Conservation (phyloP, 2,888 invertebrate species). For the Spodoptera exigua region DNA sequence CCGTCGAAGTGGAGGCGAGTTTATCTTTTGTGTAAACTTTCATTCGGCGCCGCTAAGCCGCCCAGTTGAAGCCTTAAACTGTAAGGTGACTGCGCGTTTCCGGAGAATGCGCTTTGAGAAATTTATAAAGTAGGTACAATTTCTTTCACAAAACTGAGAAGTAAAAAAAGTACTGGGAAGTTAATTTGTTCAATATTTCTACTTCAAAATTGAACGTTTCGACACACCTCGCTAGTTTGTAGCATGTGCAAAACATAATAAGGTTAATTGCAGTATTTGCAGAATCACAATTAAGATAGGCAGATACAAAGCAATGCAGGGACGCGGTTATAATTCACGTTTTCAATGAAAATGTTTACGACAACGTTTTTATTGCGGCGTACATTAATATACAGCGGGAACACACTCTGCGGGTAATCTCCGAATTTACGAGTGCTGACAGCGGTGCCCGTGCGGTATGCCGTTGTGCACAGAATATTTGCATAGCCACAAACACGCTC, state of each 20-base stretch:
- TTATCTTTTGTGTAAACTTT: constrained; percentile 84
- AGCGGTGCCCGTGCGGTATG: constrained; percentile 29
- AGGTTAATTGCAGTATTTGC: too few relatives aligned
- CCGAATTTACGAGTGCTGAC: constrained; percentile 59
- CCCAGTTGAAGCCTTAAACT: constrained; percentile 70
- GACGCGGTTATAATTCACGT: constrained; percentile 36
- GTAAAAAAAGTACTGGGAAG: constrained; percentile 5
- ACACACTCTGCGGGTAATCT: constrained; percentile 55
- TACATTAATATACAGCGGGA: constrained; percentile 46
- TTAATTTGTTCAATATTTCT: too few relatives aligned
- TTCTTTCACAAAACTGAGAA: constrained; percentile 31
- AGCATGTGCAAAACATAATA: too few relatives aligned
- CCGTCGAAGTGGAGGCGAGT: constrained; percentile 62
- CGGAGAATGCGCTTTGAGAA: constrained; percentile 43
- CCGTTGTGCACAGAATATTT: constrained; percentile 49
- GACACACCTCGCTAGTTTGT: too few relatives aligned
- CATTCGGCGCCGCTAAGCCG: constrained; percentile 74
- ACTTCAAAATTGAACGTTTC: too few relatives aligned
- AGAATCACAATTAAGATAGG: not conserved
- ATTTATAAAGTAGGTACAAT: constrained; percentile 34
- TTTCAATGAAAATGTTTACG: constrained; percentile 54
- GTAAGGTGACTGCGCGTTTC: constrained; percentile 57
- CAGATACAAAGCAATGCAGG: constrained; percentile 13
- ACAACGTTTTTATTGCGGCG: constrained; percentile 50
- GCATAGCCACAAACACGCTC: constrained; percentile 49